Percentiles rank a stretch among this genome's conserved stretches.
Evolutionary conservation across 2,113 vertebrate species (phyloP).

Genomic region (Corythaixoides concolor): DNA sequence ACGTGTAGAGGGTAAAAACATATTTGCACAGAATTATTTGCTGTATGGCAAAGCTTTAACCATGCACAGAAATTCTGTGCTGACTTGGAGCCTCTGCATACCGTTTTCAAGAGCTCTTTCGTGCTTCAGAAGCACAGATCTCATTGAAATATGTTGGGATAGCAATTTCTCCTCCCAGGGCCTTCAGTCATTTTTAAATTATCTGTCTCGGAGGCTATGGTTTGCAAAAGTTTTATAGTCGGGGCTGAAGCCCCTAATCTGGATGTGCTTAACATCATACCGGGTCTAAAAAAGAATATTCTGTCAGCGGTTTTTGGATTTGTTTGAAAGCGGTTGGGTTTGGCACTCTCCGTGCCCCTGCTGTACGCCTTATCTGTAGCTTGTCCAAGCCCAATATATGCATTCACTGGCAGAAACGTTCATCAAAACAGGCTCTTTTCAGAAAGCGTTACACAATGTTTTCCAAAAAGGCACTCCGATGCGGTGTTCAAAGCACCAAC

Average conservation of each 20-base stretch:
- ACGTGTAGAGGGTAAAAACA: fast-evolving
- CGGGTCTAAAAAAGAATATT: neutral
- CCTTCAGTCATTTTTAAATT: neutral
- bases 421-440: conserved; percentile 43
- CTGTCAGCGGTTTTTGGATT: neutral
- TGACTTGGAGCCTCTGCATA: neutral
- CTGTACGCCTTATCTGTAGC: neutral
- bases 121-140: neutral
- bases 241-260: neutral
- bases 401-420: neutral
- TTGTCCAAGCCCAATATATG: conserved; percentile 17
- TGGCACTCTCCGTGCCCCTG: conserved; percentile 11
- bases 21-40: neutral
- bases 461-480: conserved; percentile 24
- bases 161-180: neutral
- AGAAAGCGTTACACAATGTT: neutral
- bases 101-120: neutral
- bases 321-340: conserved; percentile 3
- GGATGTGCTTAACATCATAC: neutral
- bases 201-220: neutral
- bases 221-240: neutral
- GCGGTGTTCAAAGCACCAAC: neutral
- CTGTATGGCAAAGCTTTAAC: neutral
- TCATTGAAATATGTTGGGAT: neutral
- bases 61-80: neutral